Evolutionary conservation across 2,797 vertebrate genomes (phyloP), one percentile per base, ranked within the genome.

Genomic region (Gobionotothen gibberifrons): DNA sequence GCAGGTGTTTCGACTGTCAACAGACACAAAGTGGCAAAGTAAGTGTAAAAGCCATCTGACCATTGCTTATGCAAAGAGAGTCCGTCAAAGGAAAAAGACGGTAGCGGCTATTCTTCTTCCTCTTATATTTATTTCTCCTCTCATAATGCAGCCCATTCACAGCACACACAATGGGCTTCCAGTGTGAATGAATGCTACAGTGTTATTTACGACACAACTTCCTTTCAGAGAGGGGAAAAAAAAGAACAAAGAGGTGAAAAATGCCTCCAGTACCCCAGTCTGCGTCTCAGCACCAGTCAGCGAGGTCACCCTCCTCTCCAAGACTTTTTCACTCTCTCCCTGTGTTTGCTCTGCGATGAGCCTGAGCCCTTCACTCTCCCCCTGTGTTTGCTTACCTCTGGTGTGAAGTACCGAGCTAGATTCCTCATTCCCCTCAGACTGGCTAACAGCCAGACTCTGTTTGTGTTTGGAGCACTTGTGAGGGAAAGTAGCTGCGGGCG

Each of bases 101-200:
- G 44, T 72, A 46, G 86, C 72, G 70, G 83, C 89, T 81, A 81
- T 85, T 79, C 81, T 88, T 88, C 87, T 84, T 79, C 44, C 48
- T 79, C 83, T 87, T 89, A 76, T 86, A 90, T 93, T 90, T 92
- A 90, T 93, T 87, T 86, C 85, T 83, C 56, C 48, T 69, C 77
- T 84, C 76, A 92, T 90, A 92, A 93, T 92, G 89, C 63, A 0
- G 69, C 81, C 91, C 88, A 94, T 94, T 94, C 93, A 94, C 62
- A n/a, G 74, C 62, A 8, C 61, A 76, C 86, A 94, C 93, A 94
- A 93, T 93, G 84, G 90, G 70, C 74, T 78, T 82, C 79, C 84
- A 73, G 80, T 86, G 74, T 78, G 85, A 85, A 87, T 89, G 90
- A 90, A 92, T 85, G 82, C 86, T 73, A 72, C 88, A 78, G 79